Percentiles rank a stretch among this genome's conserved stretches.
phyloP scores from a whole-genome alignment of 2,888 invertebrate genomes.

The Mimumesa dahlbomi region DNA sequence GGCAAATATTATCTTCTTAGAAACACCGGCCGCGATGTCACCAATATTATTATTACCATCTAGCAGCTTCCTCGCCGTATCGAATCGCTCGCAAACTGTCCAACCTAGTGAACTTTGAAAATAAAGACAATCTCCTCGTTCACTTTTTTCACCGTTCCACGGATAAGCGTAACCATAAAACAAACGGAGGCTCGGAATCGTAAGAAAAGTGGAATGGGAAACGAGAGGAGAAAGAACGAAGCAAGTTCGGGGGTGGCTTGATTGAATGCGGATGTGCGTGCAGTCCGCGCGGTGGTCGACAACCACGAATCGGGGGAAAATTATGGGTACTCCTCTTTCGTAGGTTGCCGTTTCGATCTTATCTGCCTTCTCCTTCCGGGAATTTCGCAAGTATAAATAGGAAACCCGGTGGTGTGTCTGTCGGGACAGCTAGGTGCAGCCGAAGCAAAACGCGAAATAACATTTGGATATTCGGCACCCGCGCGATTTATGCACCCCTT shows the following conservation, averaged over 20 bases:
- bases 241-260: constrained; percentile 61
- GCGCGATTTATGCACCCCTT: constrained; percentile 70
- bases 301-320: constrained; percentile 73
- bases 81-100: no score
- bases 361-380: constrained; percentile 70
- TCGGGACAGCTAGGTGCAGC: constrained; percentile 15
- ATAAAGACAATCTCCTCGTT: neutral
- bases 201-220: neutral
- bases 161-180: no score
- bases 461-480: constrained; percentile 66
- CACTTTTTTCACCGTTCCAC: neutral
- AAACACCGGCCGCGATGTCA: constrained; percentile 65
- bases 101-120: no score
- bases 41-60: constrained; percentile 52
- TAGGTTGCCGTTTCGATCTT: constrained; percentile 68
- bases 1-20: constrained; percentile 75
- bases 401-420: constrained; percentile 34
- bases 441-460: constrained; percentile 36
- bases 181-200: no score
- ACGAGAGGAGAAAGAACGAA: constrained; percentile 1
- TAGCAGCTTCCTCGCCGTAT: no score
- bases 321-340: constrained; percentile 74
- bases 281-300: constrained; percentile 66
- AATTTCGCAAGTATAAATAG: constrained; percentile 73
- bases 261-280: constrained; percentile 79